These are phyloP conservation scores for Ophioninae sp. DNA, from an alignment of 2,888 invertebrate species.

Conservation along the genomic window DNA sequence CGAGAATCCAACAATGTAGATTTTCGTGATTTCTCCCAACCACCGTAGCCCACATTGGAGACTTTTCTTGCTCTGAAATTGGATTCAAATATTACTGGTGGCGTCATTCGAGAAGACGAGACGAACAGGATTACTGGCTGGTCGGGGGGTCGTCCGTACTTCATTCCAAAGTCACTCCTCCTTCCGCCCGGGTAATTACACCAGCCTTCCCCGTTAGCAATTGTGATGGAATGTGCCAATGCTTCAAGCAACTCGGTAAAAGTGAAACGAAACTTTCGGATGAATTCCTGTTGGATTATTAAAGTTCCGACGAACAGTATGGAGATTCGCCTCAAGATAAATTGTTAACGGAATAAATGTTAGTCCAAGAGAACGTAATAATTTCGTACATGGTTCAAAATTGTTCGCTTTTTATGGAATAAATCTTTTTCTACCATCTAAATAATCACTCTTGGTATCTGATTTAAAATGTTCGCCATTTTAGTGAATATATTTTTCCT, in stretches of 20 bases:
- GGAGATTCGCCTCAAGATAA: background rate
- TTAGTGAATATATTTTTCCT: background rate
- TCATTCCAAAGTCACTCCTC: background rate
- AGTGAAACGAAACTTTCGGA: background rate
- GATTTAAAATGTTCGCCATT: background rate
- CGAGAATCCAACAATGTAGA: background rate
- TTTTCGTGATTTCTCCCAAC: background rate
- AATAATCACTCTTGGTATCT: background rate
- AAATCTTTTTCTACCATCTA: no score
- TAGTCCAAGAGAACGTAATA: no score
- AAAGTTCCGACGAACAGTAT: background rate
- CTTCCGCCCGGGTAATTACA: constrained; percentile 11
- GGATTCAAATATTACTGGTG: constrained; percentile 20
- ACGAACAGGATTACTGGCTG: background rate
- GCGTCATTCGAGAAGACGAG: constrained; percentile 15
- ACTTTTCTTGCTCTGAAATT: constrained; percentile 2
- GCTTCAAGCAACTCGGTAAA: background rate
- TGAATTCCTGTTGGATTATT: background rate
- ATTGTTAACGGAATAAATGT: background rate
- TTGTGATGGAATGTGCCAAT: background rate
- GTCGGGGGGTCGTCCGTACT: background rate
- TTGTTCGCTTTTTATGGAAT: no score
- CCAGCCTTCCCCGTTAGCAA: constrained; percentile 19
- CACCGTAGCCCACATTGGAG: background rate
- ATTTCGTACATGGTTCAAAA: no score